phyloP scores from a whole-genome alignment of 2,797 vertebrate genomes.

The Pangasius krempfi region DNA sequence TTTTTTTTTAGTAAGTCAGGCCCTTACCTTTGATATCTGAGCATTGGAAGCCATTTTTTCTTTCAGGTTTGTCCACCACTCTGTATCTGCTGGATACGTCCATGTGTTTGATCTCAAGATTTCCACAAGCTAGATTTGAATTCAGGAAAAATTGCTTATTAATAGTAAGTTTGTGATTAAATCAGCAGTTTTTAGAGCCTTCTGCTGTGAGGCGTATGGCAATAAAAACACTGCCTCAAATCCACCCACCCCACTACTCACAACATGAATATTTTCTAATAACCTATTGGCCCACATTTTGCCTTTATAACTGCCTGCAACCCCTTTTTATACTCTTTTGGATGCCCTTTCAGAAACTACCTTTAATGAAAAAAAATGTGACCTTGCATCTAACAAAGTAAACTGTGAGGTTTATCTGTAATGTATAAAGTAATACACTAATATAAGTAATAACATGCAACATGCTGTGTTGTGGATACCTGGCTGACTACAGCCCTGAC shows the following conservation, averaged over 20 bases:
- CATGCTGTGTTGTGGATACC: slow-evolving; percentile 68
- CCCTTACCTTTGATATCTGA: slow-evolving; percentile 81
- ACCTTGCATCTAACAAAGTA: not conserved
- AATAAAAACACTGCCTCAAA: not conserved
- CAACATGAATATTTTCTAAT: not conserved
- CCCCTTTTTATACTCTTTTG: not conserved
- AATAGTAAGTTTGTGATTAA: not conserved
- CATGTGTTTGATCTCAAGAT: slow-evolving; percentile 66
- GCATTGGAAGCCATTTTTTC: slow-evolving; percentile 84
- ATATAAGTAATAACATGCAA: not conserved
- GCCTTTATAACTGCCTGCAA: not conserved
- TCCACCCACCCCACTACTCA: not conserved
- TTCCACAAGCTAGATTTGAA: slow-evolving; percentile 78
- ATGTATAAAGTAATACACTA: not conserved
- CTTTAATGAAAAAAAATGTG: not conserved
- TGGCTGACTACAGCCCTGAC: slow-evolving; percentile 82
- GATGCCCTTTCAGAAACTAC: not conserved
- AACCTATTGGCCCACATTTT: not conserved
- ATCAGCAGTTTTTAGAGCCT: not conserved
- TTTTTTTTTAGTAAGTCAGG: not conserved
- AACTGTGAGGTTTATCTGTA: not conserved
- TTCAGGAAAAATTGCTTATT: not conserved
- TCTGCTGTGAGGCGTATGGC: not conserved
- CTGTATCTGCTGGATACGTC: slow-evolving; percentile 78
- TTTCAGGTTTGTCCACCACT: slow-evolving; percentile 87